Conservation (phyloP, 2,113 vertebrate species). For the Rhineura floridana region DNA sequence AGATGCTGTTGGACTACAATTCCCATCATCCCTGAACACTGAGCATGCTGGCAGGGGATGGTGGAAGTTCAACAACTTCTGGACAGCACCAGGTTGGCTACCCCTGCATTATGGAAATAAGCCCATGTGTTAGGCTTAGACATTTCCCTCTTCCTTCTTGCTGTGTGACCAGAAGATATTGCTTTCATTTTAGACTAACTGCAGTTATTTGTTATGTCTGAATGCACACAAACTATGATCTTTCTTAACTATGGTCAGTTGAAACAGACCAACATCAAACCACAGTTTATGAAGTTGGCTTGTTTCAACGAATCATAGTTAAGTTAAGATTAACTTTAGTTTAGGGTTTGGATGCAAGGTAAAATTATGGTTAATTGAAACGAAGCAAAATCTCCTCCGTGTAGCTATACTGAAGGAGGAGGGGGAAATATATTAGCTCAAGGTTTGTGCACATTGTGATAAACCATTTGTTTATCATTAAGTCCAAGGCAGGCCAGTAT, state of each 20-base stretch:
- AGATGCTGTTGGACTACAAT: too few relatives aligned
- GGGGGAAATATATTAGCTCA: neutral
- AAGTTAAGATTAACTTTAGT: too few relatives aligned
- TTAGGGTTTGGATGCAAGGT: too few relatives aligned
- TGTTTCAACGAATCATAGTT: neutral
- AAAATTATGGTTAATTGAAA: neutral
- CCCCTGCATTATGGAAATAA: neutral
- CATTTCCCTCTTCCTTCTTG: neutral
- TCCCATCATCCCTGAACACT: too few relatives aligned
- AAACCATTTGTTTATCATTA: neutral
- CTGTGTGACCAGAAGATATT: too few relatives aligned
- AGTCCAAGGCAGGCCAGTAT: neutral
- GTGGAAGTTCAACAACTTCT: too few relatives aligned
- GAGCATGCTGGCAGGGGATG: too few relatives aligned
- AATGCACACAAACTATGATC: neutral
- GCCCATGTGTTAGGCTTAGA: neutral
- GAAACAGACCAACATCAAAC: neutral
- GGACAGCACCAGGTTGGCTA: too few relatives aligned
- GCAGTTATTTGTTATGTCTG: neutral
- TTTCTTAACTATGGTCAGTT: too few relatives aligned
- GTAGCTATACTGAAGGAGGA: neutral
- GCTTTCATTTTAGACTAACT: neutral
- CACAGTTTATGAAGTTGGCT: neutral
- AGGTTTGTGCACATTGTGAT: neutral
- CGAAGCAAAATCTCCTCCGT: neutral